These are phyloP conservation scores for Ichneumoninae sp. DNA, from an alignment of 2,888 invertebrate species.

Conservation along the genomic window DNA sequence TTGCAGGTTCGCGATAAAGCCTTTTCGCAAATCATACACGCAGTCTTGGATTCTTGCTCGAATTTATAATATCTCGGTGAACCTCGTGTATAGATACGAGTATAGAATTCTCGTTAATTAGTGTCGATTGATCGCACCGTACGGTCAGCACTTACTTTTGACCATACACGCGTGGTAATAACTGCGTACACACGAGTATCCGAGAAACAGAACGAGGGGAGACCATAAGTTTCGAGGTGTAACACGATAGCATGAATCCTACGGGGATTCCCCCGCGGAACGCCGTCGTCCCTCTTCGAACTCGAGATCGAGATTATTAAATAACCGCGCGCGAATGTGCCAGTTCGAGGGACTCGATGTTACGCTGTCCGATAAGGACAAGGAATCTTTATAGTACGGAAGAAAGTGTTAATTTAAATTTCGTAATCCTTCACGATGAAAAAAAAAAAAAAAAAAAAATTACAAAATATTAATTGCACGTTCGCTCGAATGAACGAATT, in stretches of 20 bases:
- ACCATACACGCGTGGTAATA: conserved; percentile 50
- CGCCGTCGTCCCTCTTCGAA: neutral
- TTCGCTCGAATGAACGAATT: conserved; percentile 17
- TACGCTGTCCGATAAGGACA: neutral
- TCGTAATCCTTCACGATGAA: neutral
- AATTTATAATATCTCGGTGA: conserved; percentile 14
- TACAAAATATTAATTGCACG: conserved; percentile 30
- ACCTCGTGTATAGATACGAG: conserved; percentile 36
- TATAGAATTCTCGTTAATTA: conserved; percentile 63
- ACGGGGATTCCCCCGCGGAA: neutral
- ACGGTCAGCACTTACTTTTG: conserved; percentile 39
- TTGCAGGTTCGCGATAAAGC: neutral
- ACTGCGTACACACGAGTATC: conserved; percentile 53
- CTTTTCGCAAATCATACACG: neutral
- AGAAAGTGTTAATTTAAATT: neutral
- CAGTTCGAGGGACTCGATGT: conserved; percentile 32
- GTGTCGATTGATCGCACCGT: conserved; percentile 59
- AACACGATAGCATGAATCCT: conserved; percentile 63
- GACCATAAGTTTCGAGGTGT: conserved; percentile 61
- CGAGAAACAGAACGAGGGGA: conserved; percentile 36
- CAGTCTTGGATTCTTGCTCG: neutral
- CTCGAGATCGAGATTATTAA: conserved; percentile 41
- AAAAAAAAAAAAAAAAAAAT: conserved; percentile 5
- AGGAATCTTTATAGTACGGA: neutral
- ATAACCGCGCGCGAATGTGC: conserved; percentile 31